phyloP scores from a whole-genome alignment of 2,888 invertebrate genomes.

The Drosophila melanocephala region DNA sequence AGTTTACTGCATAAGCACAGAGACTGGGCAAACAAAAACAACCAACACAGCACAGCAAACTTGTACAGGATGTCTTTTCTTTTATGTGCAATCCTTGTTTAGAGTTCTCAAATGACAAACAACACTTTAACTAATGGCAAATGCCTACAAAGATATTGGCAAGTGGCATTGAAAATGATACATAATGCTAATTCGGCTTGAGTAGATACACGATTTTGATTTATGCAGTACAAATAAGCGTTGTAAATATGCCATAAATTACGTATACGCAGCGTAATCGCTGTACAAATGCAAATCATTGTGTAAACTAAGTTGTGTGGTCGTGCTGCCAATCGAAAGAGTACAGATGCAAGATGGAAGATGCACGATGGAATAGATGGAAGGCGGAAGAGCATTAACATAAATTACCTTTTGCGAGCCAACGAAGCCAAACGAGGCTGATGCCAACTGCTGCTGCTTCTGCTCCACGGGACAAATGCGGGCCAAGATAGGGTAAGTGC shows the following conservation, averaged over 20 bases:
- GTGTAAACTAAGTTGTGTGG: constrained; percentile 64
- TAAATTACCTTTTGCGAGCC: constrained; percentile 76
- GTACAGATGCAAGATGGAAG: constrained; percentile 41
- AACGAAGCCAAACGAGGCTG: constrained; percentile 56
- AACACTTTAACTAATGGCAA: constrained; percentile 37
- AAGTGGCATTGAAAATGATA: constrained; percentile 32
- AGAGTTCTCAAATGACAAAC: constrained; percentile 45
- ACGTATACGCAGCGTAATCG: constrained; percentile 52
- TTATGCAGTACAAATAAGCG: constrained; percentile 61
- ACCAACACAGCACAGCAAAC: constrained; percentile 31
- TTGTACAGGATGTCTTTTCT: constrained; percentile 39
- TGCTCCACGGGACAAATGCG: constrained; percentile 40
- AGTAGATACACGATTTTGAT: constrained; percentile 44
- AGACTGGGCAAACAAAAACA: constrained; percentile 40
- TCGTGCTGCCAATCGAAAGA: constrained; percentile 27
- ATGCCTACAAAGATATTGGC: not conserved
- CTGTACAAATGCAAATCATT: constrained; percentile 76
- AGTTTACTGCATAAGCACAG: constrained; percentile 66
- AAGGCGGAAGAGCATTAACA: constrained; percentile 69
- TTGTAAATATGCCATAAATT: constrained; percentile 76
- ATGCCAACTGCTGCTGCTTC: constrained; percentile 27
- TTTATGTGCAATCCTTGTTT: constrained; percentile 67
- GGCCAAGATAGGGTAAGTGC: constrained; percentile 57
- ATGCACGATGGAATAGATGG: constrained; percentile 32
- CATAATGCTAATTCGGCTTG: constrained; percentile 55